Percentiles rank a stretch among this genome's conserved stretches.
These are phyloP conservation scores for Netelia virgata DNA, from an alignment of 2,888 invertebrate genomes.

Conservation along the genomic window DNA sequence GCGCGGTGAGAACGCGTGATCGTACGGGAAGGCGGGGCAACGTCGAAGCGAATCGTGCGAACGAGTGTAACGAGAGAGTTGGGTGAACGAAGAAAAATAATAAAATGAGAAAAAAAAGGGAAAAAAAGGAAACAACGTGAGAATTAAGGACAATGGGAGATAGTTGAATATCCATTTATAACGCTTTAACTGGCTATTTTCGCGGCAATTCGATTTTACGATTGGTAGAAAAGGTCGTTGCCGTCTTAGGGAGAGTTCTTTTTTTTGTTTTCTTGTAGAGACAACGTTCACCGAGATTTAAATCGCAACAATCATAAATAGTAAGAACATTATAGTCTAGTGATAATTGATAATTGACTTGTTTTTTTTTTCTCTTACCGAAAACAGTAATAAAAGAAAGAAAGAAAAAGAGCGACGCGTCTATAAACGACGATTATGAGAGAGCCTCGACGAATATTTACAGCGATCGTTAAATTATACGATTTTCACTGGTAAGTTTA, in stretches of 20 bases:
- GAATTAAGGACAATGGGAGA: slow-evolving; percentile 7
- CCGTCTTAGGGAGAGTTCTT: background rate
- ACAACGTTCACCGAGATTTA: too few species aligned
- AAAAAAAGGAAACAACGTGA: background rate
- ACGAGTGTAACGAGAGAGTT: slow-evolving; percentile 1
- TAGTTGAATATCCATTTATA: background rate
- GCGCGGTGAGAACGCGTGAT: background rate
- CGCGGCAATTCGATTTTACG: background rate
- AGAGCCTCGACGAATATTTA: too few species aligned
- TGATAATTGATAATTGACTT: too few species aligned
- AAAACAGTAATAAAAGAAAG: too few species aligned
- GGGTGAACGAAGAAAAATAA: background rate
- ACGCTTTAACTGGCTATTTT: background rate
- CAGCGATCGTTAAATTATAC: too few species aligned
- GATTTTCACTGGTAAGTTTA: too few species aligned
- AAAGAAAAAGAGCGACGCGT: too few species aligned
- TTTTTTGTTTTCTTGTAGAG: background rate
- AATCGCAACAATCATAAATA: too few species aligned
- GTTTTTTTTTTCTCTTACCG: too few species aligned
- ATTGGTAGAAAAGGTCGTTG: background rate
- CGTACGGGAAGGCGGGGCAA: background rate
- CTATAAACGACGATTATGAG: too few species aligned
- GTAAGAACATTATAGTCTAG: too few species aligned
- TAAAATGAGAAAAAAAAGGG: background rate
- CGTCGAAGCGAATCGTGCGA: background rate